These are phyloP conservation scores for Chionoecetes opilio DNA, from an alignment of 1,140 invertebrate genomes.

Conservation along the genomic window DNA sequence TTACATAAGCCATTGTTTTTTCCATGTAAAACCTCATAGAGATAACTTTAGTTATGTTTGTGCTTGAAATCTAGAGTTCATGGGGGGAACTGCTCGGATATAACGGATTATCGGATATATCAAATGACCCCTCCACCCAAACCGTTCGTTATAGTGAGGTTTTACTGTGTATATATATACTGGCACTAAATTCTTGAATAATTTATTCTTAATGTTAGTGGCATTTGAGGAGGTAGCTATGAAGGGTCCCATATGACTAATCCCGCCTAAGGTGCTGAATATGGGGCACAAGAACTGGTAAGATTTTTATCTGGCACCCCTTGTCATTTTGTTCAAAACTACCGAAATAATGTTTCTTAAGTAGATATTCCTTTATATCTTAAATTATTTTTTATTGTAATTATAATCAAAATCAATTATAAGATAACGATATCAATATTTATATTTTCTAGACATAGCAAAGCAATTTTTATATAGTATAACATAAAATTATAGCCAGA, in stretches of 20 bases:
- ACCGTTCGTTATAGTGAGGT: no score
- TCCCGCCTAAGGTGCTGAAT: neutral
- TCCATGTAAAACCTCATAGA: no score
- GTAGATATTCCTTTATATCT: neutral
- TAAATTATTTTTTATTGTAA: slow-evolving; percentile 55
- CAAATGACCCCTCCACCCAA: no score
- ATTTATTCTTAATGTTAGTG: neutral
- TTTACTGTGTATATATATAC: no score
- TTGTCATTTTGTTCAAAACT: neutral
- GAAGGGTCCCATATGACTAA: neutral
- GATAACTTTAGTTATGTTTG: no score
- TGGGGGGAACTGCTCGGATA: no score
- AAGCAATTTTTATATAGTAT: slow-evolving; percentile 64
- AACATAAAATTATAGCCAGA: slow-evolving; percentile 55
- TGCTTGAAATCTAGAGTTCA: no score
- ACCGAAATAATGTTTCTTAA: slow-evolving; percentile 10
- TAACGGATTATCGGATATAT: no score
- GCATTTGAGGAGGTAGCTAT: slow-evolving; percentile 18
- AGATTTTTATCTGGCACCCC: neutral
- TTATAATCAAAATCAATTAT: slow-evolving; percentile 65
- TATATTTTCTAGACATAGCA: slow-evolving; percentile 69
- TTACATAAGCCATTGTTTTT: no score
- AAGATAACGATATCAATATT: slow-evolving; percentile 62
- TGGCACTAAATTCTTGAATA: neutral
- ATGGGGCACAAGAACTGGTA: neutral